Evolutionary conservation across 2,888 invertebrate genomes (phyloP), one percentile per base, ranked within the genome.

Genomic region (Cosmia pyralina): DNA sequence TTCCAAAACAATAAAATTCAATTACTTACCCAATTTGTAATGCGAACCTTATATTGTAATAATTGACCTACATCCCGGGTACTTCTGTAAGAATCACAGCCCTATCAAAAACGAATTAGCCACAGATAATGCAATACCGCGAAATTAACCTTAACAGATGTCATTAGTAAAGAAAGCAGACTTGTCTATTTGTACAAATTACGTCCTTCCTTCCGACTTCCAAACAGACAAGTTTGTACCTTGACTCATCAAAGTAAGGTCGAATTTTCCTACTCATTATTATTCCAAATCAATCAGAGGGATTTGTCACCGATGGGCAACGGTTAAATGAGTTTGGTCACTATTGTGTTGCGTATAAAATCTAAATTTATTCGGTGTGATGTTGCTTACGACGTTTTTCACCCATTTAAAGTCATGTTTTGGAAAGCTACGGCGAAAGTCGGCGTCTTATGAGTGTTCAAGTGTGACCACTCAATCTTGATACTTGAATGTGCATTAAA

Each of bases 351-450:
- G 38, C 7, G 0, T 19, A 77, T 85, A 85, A 66, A 81, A 84
- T 73, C 63, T 63, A 82, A 79, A 70, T 81, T 86, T 60, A 67
- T 79, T 69, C 50, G 10, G 19, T 71, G 48, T 78, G 53, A 55
- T 75, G 38, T 79, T 68, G 82, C 82, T 88, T 92, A 90, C 75
- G 89, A 79, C 85, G 89, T 92, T 93, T 89, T 88, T 82, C 71
- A 74, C 80, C 79, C 74, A 84, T 86, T 86, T 84, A 80, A 76
- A 82, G 86, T 74, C 82, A 85, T 91, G 93, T 94, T 96, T 95
- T 96, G 94, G 95, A 96, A 95, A 96, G 95, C 93, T 93, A 92
- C 87, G 90, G 95, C 94, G 95, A 96, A 96, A 96, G 95, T 95
- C 91, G 92, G 84, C 89, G 89, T 88, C 89, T 89, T 89, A 88